These are phyloP conservation scores for Hemibagrus guttatus DNA, from an alignment of 2,797 vertebrate species.

Conservation along the genomic window DNA sequence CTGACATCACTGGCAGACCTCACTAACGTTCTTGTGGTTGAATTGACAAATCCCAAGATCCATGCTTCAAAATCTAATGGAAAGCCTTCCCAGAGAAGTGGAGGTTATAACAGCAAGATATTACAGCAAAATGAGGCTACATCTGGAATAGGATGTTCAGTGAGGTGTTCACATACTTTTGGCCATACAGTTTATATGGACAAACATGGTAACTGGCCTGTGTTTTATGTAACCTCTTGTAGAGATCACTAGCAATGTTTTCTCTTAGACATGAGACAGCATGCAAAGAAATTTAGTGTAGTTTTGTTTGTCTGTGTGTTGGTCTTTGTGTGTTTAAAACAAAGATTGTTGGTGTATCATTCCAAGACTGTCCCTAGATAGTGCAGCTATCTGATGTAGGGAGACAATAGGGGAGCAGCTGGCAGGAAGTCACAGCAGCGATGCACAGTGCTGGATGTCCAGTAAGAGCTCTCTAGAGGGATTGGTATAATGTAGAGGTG, in stretches of 20 bases:
- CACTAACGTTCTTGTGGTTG: constrained; percentile 1
- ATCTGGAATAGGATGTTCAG: not conserved
- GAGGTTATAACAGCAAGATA: not conserved
- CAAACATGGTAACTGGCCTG: not conserved
- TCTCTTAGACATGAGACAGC: constrained; percentile 13
- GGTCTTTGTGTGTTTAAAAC: constrained; percentile 8
- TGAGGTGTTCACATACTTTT: not conserved
- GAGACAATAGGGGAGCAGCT: constrained; percentile 57
- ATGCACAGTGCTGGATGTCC: constrained; percentile 18
- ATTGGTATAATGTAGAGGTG: constrained; percentile 30
- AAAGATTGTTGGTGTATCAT: constrained; percentile 26
- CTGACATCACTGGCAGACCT: not conserved
- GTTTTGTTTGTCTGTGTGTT: constrained; percentile 14
- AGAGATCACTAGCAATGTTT: constrained; percentile 20
- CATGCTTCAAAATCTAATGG: constrained; percentile 30
- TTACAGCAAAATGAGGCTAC: not conserved
- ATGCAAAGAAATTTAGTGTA: not conserved
- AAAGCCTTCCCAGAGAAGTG: not conserved
- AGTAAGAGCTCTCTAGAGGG: constrained; percentile 29
- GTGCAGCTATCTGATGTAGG: constrained; percentile 47
- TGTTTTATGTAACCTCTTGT: constrained; percentile 18
- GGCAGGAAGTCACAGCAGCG: constrained; percentile 49
- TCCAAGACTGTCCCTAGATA: constrained; percentile 41
- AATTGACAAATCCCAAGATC: constrained; percentile 1
- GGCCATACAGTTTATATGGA: not conserved